Evolutionary conservation across 2,888 invertebrate species (phyloP).

Genomic region (Drosophila borborema): DNA sequence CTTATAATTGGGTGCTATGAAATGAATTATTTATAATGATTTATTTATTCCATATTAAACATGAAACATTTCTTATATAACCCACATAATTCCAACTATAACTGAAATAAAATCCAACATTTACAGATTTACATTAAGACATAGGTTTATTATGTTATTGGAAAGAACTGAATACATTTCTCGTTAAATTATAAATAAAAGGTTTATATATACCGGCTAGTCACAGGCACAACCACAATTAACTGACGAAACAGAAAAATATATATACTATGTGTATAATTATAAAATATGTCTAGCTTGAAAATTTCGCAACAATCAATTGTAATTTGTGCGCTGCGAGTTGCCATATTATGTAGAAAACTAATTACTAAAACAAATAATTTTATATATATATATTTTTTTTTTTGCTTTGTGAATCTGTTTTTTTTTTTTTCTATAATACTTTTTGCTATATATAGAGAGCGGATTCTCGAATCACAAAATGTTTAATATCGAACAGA

Average conservation of each 20-base stretch:
- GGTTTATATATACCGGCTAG: slow-evolving; percentile 1
- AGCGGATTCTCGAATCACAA: slow-evolving; percentile 44
- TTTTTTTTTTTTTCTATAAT: slow-evolving; percentile 31
- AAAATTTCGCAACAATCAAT: slow-evolving; percentile 4
- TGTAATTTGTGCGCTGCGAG: slow-evolving; percentile 14
- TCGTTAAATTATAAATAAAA: slow-evolving; percentile 31
- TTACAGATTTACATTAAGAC: slow-evolving; percentile 10
- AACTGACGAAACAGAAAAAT: slow-evolving; percentile 13
- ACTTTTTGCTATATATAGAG: slow-evolving; percentile 35
- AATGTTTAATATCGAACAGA: slow-evolving; percentile 33
- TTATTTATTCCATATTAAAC: neutral
- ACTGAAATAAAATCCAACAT: neutral
- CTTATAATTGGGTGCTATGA: neutral
- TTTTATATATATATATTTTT: neutral
- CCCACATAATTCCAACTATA: neutral
- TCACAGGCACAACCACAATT: slow-evolving; percentile 22
- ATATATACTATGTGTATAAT: neutral
- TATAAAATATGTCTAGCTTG: slow-evolving; percentile 14
- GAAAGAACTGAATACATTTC: slow-evolving; percentile 44
- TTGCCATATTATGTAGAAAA: slow-evolving; percentile 1
- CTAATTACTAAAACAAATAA: slow-evolving; percentile 25
- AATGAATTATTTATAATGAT: neutral
- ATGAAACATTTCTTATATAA: neutral
- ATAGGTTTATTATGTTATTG: slow-evolving; percentile 51
- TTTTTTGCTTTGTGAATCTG: slow-evolving; percentile 7